Base-by-base conservation (phyloP, 2,797 vertebrate genomes). In the Parotocinclus haroldoi region DNA sequence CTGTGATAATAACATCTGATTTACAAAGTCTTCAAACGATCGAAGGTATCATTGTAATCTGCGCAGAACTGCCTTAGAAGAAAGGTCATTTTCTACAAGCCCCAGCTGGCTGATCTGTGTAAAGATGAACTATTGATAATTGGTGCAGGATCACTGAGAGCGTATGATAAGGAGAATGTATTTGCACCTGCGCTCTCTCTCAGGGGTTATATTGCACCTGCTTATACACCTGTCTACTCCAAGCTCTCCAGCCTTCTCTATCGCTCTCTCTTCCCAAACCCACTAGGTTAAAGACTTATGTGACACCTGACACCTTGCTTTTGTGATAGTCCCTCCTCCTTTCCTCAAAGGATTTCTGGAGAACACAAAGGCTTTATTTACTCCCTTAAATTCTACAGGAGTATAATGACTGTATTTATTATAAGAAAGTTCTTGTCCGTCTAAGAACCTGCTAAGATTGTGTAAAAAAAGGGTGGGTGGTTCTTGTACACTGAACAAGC, bases 171-270 rank as follows among this genome's bases (percentile, higher is more conserved):
- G 54, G 55, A 66, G 40, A 63, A 68, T 64, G 49, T 46, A 9
- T 42, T 54, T 57, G 74, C 66, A 78, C 75, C 74, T 85, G 79
- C 74, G 53, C 12, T n/a, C 61, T 59, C 16, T 71, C 42, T 56
- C 19, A 46, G 65, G 44, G 58, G 55, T 40, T 66, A 60, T n/a
- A 62, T 10, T 65, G 65, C 69, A 68, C 53, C 76, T 80, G 74
- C 68, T 65, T 53, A 55, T 57, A 69, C 78, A 79, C 76, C 77
- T 80, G 72, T 61, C 45, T 63, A 50, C 67, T 54, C 66, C 48
- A 48, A 39, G 10, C 27, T 39, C 63, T 56, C 37, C 51, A 39
- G 13, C 38, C 51, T 12, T 44, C 46, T 58, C 46, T 18, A n/a
- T 55, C 8, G 12, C 9, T 12, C 27, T 50, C 6, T 46, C 40